phyloP scores from a whole-genome alignment of 2,113 vertebrate species.

The Crotalus viridis region DNA sequence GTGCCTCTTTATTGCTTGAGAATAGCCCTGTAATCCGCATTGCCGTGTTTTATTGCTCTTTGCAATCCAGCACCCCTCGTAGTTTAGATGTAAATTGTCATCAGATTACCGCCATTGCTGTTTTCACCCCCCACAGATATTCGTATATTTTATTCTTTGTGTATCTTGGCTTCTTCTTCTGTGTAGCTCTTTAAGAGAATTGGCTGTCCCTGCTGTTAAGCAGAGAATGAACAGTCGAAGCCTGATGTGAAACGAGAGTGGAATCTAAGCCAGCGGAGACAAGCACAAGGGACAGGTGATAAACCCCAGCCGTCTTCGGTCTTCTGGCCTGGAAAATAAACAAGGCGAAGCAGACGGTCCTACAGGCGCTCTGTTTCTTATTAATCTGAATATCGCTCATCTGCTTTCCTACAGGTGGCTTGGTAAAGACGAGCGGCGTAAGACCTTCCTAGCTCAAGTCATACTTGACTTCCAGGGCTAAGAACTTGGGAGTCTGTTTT shows the following conservation, averaged over 20 bases:
- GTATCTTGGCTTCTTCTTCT: not conserved
- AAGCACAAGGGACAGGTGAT: not conserved
- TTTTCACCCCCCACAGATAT: not conserved
- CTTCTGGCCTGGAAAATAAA: not conserved
- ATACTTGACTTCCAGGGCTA: not conserved
- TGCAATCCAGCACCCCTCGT: not conserved
- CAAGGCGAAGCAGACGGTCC: not conserved
- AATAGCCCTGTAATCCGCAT: not conserved
- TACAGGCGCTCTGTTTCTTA: not conserved
- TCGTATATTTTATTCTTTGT: not conserved
- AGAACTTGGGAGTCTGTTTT: not conserved
- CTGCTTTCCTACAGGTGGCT: not conserved
- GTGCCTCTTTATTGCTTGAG: conserved; percentile 10
- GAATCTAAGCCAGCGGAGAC: not conserved
- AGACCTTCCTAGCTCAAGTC: not conserved
- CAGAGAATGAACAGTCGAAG: not conserved
- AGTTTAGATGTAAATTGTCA: not conserved
- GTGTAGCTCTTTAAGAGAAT: not conserved
- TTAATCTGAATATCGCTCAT: not conserved
- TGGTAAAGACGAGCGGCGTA: not conserved
- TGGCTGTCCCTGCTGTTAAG: conserved; percentile 1
- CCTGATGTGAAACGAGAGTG: not conserved
- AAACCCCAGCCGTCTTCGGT: not conserved
- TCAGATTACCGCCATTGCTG: not conserved
- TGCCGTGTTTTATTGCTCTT: not conserved